phyloP scores from a whole-genome alignment of 2,888 invertebrate genomes.

The Plebejus anna region DNA sequence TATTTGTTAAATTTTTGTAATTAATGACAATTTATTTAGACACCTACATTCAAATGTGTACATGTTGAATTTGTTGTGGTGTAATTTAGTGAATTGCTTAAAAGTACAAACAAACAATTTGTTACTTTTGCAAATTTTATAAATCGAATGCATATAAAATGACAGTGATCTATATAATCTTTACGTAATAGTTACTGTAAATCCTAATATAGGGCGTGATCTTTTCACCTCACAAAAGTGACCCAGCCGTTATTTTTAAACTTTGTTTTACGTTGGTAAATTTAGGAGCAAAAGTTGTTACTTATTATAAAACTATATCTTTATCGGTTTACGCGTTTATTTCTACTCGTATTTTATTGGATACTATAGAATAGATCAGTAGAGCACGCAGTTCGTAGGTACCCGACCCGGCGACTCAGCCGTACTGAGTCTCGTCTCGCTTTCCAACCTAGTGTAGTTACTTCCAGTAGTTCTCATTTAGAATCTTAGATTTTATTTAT shows the following conservation, averaged over 20 bases:
- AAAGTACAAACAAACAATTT: slow-evolving; percentile 85
- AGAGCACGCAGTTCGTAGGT: slow-evolving; percentile 56
- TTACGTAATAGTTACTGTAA: slow-evolving; percentile 73
- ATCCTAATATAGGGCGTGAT: slow-evolving; percentile 60
- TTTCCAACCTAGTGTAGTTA: slow-evolving; percentile 60
- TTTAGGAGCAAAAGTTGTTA: slow-evolving; percentile 72
- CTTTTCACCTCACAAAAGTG: slow-evolving; percentile 53
- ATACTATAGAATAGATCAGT: slow-evolving; percentile 56
- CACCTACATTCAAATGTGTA: slow-evolving; percentile 65
- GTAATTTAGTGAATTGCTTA: slow-evolving; percentile 83
- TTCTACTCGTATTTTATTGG: slow-evolving; percentile 53
- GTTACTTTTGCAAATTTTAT: slow-evolving; percentile 88
- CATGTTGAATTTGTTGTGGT: slow-evolving; percentile 73
- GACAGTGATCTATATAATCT: slow-evolving; percentile 67
- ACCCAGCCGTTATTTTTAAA: slow-evolving; percentile 51
- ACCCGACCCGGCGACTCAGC: slow-evolving; percentile 59
- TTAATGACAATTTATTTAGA: slow-evolving; percentile 76
- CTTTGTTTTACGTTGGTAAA: slow-evolving; percentile 63
- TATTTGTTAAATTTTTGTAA: slow-evolving; percentile 74
- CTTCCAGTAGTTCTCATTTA: slow-evolving; percentile 66
- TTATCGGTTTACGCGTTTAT: slow-evolving; percentile 56
- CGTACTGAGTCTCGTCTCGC: slow-evolving; percentile 57
- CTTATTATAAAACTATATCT: slow-evolving; percentile 63
- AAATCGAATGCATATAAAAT: slow-evolving; percentile 73
- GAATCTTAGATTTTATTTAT: slow-evolving; percentile 62